These are phyloP conservation scores for Stomatorhinus ivindoensis DNA, from an alignment of 2,113 vertebrate genomes.

Conservation along the genomic window DNA sequence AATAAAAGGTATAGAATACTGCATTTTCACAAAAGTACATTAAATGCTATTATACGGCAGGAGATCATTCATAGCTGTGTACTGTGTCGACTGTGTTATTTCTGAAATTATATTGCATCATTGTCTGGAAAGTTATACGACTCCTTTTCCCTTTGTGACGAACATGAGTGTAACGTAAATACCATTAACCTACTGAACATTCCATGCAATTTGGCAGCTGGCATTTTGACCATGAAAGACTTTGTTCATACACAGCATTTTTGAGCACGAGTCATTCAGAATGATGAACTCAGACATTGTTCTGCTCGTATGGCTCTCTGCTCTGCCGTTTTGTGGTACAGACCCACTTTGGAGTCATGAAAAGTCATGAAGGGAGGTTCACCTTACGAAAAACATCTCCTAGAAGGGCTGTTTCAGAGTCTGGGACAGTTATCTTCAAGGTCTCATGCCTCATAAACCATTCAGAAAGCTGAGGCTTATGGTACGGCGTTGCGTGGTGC, in stretches of 20 bases:
- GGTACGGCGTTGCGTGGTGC: not conserved
- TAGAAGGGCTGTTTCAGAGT: not conserved
- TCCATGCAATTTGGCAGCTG: not conserved
- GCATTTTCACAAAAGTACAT: not conserved
- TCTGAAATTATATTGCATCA: not conserved
- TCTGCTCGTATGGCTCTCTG: not conserved
- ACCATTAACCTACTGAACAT: not conserved
- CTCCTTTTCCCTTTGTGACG: not conserved
- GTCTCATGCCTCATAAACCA: not conserved
- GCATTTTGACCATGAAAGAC: not conserved
- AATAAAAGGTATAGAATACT: not conserved
- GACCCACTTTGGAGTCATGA: not conserved
- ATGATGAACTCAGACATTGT: not conserved
- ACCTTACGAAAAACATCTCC: not conserved
- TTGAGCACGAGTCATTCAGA: not conserved
- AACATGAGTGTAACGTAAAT: not conserved
- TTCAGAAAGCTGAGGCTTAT: not conserved
- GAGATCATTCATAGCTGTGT: not conserved
- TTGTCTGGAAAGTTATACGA: not conserved
- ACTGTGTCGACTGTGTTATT: not conserved
- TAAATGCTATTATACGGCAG: conserved; percentile 11
- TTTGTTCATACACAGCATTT: not conserved
- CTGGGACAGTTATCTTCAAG: not conserved
- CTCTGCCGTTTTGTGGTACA: not conserved
- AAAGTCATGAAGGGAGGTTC: not conserved